phyloP scores from a whole-genome alignment of 2,888 invertebrate genomes.

The Hyposoter dolosus region DNA sequence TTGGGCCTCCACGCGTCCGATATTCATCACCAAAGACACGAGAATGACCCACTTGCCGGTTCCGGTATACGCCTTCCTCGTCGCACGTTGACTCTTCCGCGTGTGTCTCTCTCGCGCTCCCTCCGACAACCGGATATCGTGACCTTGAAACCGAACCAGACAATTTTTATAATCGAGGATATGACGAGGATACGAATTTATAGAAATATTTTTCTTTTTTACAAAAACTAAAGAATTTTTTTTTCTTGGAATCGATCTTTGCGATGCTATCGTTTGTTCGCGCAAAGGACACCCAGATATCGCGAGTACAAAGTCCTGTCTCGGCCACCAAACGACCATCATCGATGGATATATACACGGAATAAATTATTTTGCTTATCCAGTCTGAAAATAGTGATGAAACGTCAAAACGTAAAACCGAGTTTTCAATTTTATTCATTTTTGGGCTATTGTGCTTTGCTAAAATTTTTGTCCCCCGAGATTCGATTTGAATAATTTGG shows the following conservation, averaged over 20 bases:
- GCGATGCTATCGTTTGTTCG: slow-evolving; percentile 19
- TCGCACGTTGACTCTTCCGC: slow-evolving; percentile 50
- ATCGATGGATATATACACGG: slow-evolving; percentile 59
- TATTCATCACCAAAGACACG: slow-evolving; percentile 55
- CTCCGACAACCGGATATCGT: slow-evolving; percentile 9
- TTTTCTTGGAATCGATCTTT: neutral
- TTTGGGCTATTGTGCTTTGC: neutral
- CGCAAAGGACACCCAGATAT: slow-evolving; percentile 43
- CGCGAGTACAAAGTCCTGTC: slow-evolving; percentile 61
- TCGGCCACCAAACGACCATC: slow-evolving; percentile 46
- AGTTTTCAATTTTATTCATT: neutral
- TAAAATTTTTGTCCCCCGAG: neutral
- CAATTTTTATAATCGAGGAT: neutral
- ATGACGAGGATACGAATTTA: no score
- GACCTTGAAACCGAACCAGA: neutral
- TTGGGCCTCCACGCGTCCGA: neutral
- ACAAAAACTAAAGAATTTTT: neutral
- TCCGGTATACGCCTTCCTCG: slow-evolving; percentile 69
- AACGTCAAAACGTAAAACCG: no score
- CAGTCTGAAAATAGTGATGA: neutral
- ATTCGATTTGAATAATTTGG: neutral
- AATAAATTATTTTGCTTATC: neutral
- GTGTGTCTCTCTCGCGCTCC: slow-evolving; percentile 20
- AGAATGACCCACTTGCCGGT: slow-evolving; percentile 81
- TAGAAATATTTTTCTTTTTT: no score